Evolutionary conservation across 2,797 vertebrate genomes (phyloP).

Genomic region (Hippocampus kuda): DNA sequence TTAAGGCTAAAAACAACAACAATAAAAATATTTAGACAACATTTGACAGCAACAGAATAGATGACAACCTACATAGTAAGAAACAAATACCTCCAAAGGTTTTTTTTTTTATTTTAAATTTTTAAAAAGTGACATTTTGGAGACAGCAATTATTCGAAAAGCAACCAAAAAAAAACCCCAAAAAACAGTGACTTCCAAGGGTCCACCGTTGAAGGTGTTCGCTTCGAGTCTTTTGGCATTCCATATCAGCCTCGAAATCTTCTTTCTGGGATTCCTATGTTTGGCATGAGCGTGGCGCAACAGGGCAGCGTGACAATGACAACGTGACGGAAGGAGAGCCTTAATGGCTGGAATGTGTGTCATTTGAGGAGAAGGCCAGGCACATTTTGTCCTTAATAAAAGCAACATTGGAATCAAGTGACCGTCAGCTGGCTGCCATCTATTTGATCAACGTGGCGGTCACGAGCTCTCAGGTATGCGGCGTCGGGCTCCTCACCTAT

Average conservation of each 20-base stretch:
- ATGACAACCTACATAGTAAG: too few species aligned
- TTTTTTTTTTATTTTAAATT: too few species aligned
- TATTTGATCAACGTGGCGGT: constrained; percentile 75
- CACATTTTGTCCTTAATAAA: constrained; percentile 73
- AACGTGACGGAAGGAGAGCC: constrained; percentile 2
- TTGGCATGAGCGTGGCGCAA: neutral
- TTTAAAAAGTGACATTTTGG: too few species aligned
- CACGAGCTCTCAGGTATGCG: constrained; percentile 82
- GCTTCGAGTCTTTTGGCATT: neutral
- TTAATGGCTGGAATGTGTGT: constrained; percentile 28
- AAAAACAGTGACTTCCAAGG: neutral
- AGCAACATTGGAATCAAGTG: constrained; percentile 78
- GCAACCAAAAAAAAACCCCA: neutral
- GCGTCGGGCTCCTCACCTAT: constrained; percentile 42
- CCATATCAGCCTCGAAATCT: neutral
- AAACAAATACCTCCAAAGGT: too few species aligned
- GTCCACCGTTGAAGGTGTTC: neutral
- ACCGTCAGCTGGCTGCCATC: constrained; percentile 78
- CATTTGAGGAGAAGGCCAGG: constrained; percentile 29
- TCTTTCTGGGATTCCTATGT: neutral
- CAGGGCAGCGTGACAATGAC: neutral
- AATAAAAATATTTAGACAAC: too few species aligned
- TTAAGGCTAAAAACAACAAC: too few species aligned
- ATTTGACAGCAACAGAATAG: too few species aligned
- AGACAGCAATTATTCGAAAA: neutral